These are phyloP conservation scores for Acipenser ruthenus DNA, from an alignment of 2,797 vertebrate species.

Conservation along the genomic window DNA sequence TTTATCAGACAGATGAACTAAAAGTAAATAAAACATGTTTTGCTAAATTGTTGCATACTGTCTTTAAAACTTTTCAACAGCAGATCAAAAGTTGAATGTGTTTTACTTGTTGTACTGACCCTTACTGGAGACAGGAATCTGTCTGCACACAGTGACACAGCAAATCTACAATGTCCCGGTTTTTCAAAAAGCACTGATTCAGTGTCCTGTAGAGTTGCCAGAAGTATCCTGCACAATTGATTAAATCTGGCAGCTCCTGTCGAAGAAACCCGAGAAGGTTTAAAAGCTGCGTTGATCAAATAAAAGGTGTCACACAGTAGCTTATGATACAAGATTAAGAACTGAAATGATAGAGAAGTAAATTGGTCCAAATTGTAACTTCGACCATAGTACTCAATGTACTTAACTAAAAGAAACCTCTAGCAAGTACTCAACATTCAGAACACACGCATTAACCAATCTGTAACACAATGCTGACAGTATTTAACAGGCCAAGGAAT, in stretches of 20 bases:
- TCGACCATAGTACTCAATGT: too few species aligned
- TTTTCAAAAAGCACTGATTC: not conserved
- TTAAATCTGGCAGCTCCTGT: constrained; percentile 11
- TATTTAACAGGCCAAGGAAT: constrained; percentile 38
- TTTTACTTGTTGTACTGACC: too few species aligned
- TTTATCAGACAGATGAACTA: too few species aligned
- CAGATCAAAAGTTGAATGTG: too few species aligned
- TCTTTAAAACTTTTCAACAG: too few species aligned
- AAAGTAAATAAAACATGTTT: too few species aligned
- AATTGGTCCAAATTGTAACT: not conserved
- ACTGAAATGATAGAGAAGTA: not conserved
- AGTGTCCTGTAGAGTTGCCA: constrained; percentile 2
- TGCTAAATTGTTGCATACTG: too few species aligned
- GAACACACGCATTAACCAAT: constrained; percentile 58
- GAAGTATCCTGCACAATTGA: not conserved
- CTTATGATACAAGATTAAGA: not conserved
- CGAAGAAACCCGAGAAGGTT: not conserved
- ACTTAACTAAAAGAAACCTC: constrained; percentile 1
- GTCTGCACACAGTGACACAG: too few species aligned
- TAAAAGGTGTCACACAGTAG: not conserved
- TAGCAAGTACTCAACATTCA: constrained; percentile 63
- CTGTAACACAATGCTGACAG: constrained; percentile 43
- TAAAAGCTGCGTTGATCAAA: not conserved
- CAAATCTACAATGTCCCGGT: too few species aligned
- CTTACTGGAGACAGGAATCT: too few species aligned